phyloP scores from a whole-genome alignment of 2,888 invertebrate genomes.

The Parnassius smintheus region DNA sequence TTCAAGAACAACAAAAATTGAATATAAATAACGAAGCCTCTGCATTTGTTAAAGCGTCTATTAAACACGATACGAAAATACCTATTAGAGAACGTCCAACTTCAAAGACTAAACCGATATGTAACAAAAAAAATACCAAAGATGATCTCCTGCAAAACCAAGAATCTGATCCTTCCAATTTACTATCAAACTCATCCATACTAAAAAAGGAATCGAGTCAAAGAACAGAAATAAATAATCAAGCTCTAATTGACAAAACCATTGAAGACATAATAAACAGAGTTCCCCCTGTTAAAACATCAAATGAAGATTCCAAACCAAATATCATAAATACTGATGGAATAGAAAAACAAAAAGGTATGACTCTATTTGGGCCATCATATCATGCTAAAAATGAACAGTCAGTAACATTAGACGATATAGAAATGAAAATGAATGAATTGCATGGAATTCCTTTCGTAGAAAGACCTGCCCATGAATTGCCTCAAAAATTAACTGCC shows the following conservation, averaged over 20 bases:
- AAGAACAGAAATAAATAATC: conserved; percentile 57
- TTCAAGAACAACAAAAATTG: conserved; percentile 50
- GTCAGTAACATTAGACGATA: conserved; percentile 54
- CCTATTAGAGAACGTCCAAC: conserved; percentile 17
- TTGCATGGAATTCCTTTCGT: conserved; percentile 69
- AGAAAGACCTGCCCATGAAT: conserved; percentile 60
- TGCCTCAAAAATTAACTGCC: conserved; percentile 40
- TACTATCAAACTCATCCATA: conserved; percentile 21
- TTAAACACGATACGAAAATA: conserved; percentile 24
- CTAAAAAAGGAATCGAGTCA: conserved; percentile 43
- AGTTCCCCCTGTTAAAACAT: conserved; percentile 45
- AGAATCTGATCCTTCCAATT: conserved; percentile 19
- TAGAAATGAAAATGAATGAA: conserved; percentile 76
- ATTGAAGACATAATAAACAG: conserved; percentile 69
- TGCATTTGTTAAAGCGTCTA: conserved; percentile 47
- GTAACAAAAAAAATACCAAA: conserved; percentile 37
- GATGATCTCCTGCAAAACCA: conserved; percentile 32
- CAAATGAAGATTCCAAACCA: conserved; percentile 43
- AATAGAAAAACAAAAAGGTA: conserved; percentile 35
- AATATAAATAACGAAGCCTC: conserved; percentile 51
- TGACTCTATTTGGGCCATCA: conserved; percentile 20
- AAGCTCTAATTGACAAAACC: conserved; percentile 69
- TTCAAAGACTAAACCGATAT: conserved; percentile 38
- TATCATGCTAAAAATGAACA: conserved; percentile 36
- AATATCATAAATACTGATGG: conserved; percentile 34